Percentiles rank a stretch among this genome's conserved stretches.
These are phyloP conservation scores for Cosmia trapezina DNA, from an alignment of 2,888 invertebrate genomes.

Conservation along the genomic window DNA sequence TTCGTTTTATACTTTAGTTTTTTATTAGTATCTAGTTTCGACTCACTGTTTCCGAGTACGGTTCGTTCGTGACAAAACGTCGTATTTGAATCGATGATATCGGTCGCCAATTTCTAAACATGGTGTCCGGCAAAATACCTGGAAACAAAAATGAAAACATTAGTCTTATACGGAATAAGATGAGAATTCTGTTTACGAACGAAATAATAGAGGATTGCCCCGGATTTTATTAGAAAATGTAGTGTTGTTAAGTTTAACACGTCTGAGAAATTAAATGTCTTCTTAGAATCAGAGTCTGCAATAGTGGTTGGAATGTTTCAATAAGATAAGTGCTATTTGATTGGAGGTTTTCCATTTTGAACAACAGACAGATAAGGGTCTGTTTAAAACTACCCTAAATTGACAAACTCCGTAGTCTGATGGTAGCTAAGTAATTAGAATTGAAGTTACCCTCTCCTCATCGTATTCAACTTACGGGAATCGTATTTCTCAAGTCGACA, in stretches of 20 bases:
- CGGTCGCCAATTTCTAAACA: constrained; percentile 72
- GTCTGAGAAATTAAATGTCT: constrained; percentile 45
- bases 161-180: constrained; percentile 35
- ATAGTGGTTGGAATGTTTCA: constrained; percentile 45
- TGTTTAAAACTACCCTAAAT: constrained; percentile 2
- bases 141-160: constrained; percentile 74
- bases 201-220: constrained; percentile 37
- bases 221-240: constrained; percentile 45
- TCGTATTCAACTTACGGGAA: constrained; percentile 24
- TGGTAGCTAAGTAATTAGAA: constrained; percentile 25
- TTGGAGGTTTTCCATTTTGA: background rate
- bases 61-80: constrained; percentile 76
- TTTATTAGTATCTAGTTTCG: constrained; percentile 69
- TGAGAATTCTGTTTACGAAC: constrained; percentile 41
- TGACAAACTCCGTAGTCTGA: background rate
- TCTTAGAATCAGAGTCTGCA: constrained; percentile 38
- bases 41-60: constrained; percentile 76
- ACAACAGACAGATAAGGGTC: background rate
- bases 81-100: constrained; percentile 67
- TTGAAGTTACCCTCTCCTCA: constrained; percentile 9
- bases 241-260: constrained; percentile 40
- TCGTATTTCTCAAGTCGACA: constrained; percentile 27
- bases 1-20: constrained; percentile 45
- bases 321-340: constrained; percentile 16
- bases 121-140: constrained; percentile 77